Conservation (phyloP, 2,113 vertebrate species). For the Drymodes brunneopygia region DNA sequence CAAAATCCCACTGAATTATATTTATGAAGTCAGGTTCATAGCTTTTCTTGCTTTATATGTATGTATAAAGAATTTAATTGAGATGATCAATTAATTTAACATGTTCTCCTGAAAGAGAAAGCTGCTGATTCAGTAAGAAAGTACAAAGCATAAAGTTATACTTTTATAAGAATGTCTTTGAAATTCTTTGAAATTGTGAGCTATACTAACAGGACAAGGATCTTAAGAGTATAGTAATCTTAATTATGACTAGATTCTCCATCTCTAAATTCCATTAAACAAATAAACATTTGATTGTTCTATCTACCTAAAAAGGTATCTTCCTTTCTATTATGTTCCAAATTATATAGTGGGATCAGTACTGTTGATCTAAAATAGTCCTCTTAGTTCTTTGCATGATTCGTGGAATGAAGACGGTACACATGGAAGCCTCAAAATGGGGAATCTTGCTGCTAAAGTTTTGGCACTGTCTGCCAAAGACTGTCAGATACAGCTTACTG, state of each 20-base stretch:
- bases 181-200: constrained; percentile 31
- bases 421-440: background rate
- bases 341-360: background rate
- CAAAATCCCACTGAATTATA: constrained; percentile 57
- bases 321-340: background rate
- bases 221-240: constrained; percentile 10
- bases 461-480: background rate
- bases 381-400: background rate
- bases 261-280: background rate
- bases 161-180: constrained; percentile 49
- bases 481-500: too few relatives aligned
- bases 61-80: constrained; percentile 57
- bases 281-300: background rate
- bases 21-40: constrained; percentile 62
- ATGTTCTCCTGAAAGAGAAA: constrained; percentile 50
- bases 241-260: background rate
- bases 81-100: constrained; percentile 62
- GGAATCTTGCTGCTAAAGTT: background rate
- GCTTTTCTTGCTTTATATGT: constrained; percentile 43
- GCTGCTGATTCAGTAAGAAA: constrained; percentile 59
- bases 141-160: constrained; percentile 50
- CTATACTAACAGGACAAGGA: background rate
- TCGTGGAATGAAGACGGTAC: background rate
- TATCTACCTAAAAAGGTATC: background rate
- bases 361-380: background rate